Evolutionary conservation across 2,888 invertebrate genomes (phyloP), one percentile per base, ranked within the genome.

Genomic region (Zaprionus obscuricornis): DNA sequence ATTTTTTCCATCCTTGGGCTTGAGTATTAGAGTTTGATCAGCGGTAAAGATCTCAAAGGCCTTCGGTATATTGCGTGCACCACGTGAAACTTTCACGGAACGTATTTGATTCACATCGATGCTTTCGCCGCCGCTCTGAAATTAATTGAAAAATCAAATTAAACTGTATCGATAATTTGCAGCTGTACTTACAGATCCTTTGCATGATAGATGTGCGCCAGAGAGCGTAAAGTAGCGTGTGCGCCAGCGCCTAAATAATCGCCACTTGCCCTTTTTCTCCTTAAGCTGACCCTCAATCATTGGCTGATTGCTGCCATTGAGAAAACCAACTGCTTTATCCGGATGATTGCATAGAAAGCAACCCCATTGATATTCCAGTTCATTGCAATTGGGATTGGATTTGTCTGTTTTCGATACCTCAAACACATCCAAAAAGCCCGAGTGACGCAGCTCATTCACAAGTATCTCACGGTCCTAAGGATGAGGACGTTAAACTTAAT

Each of bases 1-100:
- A 89, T 97, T 96, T 90, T 96, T 96, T 34, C 96, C 96, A 88
- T 97, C 97, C 90, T 96, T 97, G 4, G 98, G 98, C 91, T 98
- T 98, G 74, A 98, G 93, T 85, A 97, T 96, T 73, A 97, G 93
- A 6, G 96, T 96, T 90, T 96, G 96, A 90, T 97, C 96, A 46
- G 95, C 95, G 0, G 98, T 98, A 91, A 98, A 98, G 82, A 98
- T 98, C 92, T 98, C 98, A 91, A 98, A 98, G 0, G 97, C 97
- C 90, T 97, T 97, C 14, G 98, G 97, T 82, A 98, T 97, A 91
- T 97, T 96, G 47, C 97, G 92, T 6, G 97, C 96, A 47, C 97
- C 96, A 42, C 96, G 92, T 0, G 97, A 95, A 7, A 98, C 97
- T 87, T 97, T 96, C n/a, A 98, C 98, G 26, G 96, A 97, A 8